A percentile compares a stretch with the other conserved stretches of the same genome.
Evolutionary conservation across 2,888 invertebrate genomes (phyloP).

Genomic region (Allophyes oxyacanthae): DNA sequence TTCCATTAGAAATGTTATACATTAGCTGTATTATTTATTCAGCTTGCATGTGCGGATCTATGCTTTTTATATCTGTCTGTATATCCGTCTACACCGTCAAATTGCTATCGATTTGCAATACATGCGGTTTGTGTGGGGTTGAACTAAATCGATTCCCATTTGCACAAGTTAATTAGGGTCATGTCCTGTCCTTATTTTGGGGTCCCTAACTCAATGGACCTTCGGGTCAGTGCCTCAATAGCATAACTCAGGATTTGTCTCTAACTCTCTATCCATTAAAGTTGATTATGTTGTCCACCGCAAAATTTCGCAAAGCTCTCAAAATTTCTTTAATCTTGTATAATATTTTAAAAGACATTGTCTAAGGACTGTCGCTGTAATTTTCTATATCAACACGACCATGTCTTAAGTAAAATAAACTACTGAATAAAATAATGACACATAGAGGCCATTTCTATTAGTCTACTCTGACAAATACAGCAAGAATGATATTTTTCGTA

Average conservation of each 20-base stretch:
- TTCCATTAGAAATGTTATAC: conserved; percentile 10
- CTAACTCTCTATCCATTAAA: conserved; percentile 20
- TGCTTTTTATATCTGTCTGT: conserved; percentile 5
- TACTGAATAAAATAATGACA: conserved; percentile 8
- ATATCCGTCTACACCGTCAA: conserved; percentile 7
- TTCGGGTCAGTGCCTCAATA: conserved; percentile 9
- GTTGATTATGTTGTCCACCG: conserved; percentile 5
- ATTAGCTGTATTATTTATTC: conserved; percentile 21
- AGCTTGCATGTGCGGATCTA: conserved; percentile 1
- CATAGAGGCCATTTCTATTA: conserved; percentile 34
- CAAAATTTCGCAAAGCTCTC: not conserved
- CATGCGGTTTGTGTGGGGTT: conserved; percentile 31
- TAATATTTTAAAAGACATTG: too few relatives aligned
- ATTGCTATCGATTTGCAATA: conserved; percentile 39
- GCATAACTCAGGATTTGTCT: conserved; percentile 8
- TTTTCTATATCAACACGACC: too few relatives aligned
- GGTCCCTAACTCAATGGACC: conserved; percentile 27
- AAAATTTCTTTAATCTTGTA: too few relatives aligned
- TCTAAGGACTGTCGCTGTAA: too few relatives aligned
- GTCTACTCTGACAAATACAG: conserved; percentile 1
- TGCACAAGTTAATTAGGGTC: conserved; percentile 39
- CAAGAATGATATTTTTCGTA: conserved; percentile 33
- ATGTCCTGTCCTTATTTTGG: conserved; percentile 21
- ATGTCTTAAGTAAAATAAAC: not conserved
- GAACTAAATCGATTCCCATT: conserved; percentile 42